Evolutionary conservation across 1,140 invertebrate species (phyloP), one percentile per base, ranked within the genome.

Genomic region (Temnothorax longispinosus): DNA sequence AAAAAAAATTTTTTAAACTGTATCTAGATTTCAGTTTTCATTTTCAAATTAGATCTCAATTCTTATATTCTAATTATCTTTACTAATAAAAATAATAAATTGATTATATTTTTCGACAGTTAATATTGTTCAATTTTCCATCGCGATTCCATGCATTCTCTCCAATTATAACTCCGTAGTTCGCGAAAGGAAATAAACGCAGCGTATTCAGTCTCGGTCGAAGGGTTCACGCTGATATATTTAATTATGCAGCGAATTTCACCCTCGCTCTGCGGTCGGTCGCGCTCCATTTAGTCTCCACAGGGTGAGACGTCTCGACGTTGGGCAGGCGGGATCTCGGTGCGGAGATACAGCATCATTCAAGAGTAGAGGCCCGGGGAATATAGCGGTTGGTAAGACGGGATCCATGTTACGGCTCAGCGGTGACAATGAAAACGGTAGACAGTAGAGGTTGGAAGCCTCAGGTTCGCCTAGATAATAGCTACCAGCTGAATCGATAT

Each of bases 241-340:
- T 91, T 90, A 91, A 91, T 91, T 91, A 91, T 91, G 90, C 90
- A 91, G 75, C 85, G 90, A 85, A 87, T 90, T 85, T 91, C 90
- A 91, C 90, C 89, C 89, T 88, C 89, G 77, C 88, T 90, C 88
- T 86, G 87, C 86, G 87, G 84, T 89, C 88, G 89, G 82, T 86
- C 88, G 81, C 87, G 89, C 89, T 91, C 89, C 89, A 91, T 89
- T 91, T 91, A 85, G 87, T 77, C 86, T 87, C 74, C 80, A 60
- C 78, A 64, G 82, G 78, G 87, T 75, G 87, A 80, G 84, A 91
- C 89, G 56, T 90, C 81, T 90, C 84, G 74, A 75, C 84, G 47
- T 65, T 69, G 47, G 52, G 84, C 41, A 58, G 75, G 84, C 76
- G 62, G 69, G 84, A 85, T 85, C 87, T 56, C 77, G 62, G 35